These are phyloP conservation scores for Chironomus riparius DNA, from an alignment of 2,888 invertebrate species.

Conservation along the genomic window DNA sequence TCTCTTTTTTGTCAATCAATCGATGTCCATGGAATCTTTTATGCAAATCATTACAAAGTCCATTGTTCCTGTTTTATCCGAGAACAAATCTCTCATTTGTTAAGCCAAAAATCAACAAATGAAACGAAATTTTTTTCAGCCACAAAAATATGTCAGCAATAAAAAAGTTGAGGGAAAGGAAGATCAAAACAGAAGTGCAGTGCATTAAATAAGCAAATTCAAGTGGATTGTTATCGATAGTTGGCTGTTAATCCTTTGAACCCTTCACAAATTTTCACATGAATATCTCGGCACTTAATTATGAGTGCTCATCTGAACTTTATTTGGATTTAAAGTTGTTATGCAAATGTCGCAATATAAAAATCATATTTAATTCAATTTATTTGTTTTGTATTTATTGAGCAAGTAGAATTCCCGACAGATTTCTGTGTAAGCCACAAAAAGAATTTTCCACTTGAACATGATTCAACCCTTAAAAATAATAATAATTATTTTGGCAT, in stretches of 20 bases:
- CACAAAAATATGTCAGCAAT: no score
- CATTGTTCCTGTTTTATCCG: background rate
- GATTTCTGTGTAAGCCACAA: background rate
- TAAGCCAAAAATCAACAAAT: background rate
- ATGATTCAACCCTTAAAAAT: background rate
- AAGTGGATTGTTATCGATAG: background rate
- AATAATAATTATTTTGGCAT: background rate
- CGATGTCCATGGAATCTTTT: background rate
- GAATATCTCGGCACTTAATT: no score
- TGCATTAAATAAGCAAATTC: background rate
- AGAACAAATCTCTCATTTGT: no score
- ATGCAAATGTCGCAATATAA: background rate
- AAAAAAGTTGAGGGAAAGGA: no score
- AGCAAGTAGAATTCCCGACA: background rate
- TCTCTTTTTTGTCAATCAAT: no score
- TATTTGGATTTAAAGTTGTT: background rate
- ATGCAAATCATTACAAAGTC: background rate
- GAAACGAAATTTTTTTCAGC: background rate
- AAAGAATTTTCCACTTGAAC: background rate
- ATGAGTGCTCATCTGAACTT: no score
- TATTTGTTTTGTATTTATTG: background rate
- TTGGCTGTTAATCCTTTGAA: background rate
- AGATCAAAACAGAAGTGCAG: background rate
- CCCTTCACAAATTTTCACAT: background rate
- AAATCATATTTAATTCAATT: background rate